phyloP scores from a whole-genome alignment of 2,113 vertebrate species.

The Telmatochromis bifrenatus region DNA sequence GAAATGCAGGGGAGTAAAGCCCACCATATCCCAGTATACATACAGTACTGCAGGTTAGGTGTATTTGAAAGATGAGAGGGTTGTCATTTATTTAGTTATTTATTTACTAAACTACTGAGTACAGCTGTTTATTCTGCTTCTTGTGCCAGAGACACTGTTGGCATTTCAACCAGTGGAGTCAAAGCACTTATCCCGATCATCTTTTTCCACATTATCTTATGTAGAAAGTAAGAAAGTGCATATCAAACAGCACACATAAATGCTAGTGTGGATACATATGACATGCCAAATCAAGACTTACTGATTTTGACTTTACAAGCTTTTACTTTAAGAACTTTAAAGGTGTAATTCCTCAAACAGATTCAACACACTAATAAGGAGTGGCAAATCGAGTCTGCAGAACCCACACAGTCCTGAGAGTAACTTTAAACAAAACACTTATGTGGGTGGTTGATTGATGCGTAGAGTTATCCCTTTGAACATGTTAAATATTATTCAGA shows the following conservation, averaged over 20 bases:
- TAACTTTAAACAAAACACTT: background rate
- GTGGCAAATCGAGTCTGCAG: background rate
- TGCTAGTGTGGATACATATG: background rate
- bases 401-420: background rate
- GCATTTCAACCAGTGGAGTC: background rate
- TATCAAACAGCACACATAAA: background rate
- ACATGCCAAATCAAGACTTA: background rate
- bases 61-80: background rate
- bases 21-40: background rate
- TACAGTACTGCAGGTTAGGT: background rate
- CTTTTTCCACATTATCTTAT: background rate
- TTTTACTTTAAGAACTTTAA: background rate
- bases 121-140: background rate
- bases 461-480: background rate
- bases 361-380: background rate
- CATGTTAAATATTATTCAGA: background rate
- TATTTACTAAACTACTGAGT: background rate
- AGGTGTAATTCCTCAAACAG: background rate
- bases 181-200: background rate
- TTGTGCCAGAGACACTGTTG: background rate
- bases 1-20: background rate
- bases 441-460: background rate
- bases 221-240: background rate
- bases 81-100: background rate
- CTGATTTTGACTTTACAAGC: background rate